A percentile compares a stretch with the other conserved stretches of the same genome.
phyloP scores from a whole-genome alignment of 1,140 invertebrate species.

The Phymorhynchus buccinoides region DNA sequence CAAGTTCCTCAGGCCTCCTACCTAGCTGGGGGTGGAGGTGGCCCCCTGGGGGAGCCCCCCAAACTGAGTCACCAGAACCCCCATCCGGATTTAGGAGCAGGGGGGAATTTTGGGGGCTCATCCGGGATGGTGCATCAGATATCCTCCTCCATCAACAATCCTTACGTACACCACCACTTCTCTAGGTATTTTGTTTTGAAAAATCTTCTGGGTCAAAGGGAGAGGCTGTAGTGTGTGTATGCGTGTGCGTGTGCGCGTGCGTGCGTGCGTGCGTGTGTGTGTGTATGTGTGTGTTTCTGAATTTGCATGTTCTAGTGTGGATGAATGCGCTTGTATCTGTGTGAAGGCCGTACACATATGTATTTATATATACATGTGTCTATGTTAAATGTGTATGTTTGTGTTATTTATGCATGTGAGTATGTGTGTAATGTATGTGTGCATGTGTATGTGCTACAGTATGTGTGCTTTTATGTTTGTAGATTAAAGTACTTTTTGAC shows the following conservation, averaged over 20 bases:
- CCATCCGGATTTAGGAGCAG: constrained; percentile 50
- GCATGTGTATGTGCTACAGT: too few relatives aligned
- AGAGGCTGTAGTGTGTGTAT: neutral
- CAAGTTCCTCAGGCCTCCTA: constrained; percentile 53
- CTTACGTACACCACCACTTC: constrained; percentile 48
- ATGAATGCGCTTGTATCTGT: too few relatives aligned
- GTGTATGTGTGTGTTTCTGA: too few relatives aligned
- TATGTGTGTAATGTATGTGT: neutral
- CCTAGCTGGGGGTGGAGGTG: constrained; percentile 28
- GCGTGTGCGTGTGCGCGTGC: neutral
- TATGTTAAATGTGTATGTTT: too few relatives aligned
- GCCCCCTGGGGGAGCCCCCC: constrained; percentile 58
- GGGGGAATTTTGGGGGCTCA: constrained; percentile 55
- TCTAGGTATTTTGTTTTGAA: constrained; percentile 37
- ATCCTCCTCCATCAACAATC: constrained; percentile 52
- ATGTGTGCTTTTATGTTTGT: too few relatives aligned
- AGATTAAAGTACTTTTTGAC: too few relatives aligned
- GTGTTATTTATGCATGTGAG: too few relatives aligned
- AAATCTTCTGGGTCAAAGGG: too few relatives aligned
- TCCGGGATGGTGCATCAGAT: constrained; percentile 63
- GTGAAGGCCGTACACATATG: too few relatives aligned
- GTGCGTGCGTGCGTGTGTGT: neutral
- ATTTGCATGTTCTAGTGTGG: too few relatives aligned
- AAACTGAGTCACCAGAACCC: constrained; percentile 55
- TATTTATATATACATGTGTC: too few relatives aligned